Percentiles rank a stretch among this genome's conserved stretches.
Evolutionary conservation across 2,888 invertebrate genomes (phyloP).

Genomic region (Rotaria sp.): DNA sequence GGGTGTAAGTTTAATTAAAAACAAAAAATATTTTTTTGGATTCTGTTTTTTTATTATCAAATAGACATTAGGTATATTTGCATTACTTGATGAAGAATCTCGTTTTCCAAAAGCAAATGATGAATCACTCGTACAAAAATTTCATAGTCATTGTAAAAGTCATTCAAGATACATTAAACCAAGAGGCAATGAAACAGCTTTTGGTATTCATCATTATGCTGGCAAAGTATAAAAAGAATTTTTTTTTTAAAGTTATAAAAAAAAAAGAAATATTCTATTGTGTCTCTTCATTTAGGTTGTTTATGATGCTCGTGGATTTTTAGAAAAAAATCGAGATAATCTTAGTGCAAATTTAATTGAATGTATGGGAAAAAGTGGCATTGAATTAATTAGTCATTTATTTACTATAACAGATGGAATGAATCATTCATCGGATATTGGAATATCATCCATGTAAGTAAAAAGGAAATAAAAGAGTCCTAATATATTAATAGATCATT

Average conservation of each 20-base stretch:
- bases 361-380: slow-evolving; percentile 46
- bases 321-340: slow-evolving; percentile 40
- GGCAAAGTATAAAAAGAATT: slow-evolving; percentile 36
- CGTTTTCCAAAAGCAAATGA: slow-evolving; percentile 50
- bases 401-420: slow-evolving; percentile 28
- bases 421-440: background rate
- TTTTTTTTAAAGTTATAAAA: too few relatives aligned
- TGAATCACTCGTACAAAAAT: slow-evolving; percentile 48
- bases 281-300: slow-evolving; percentile 15
- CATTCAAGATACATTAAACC: slow-evolving; percentile 36
- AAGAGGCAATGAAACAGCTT: slow-evolving; percentile 26
- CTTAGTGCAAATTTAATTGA: slow-evolving; percentile 46
- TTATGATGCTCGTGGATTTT: slow-evolving; percentile 40
- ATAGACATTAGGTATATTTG: slow-evolving; percentile 49
- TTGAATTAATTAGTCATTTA: slow-evolving; percentile 32
- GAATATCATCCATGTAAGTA: background rate
- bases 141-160: slow-evolving; percentile 46
- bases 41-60: slow-evolving; percentile 32
- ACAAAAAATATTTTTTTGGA: too few relatives aligned
- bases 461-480: too few relatives aligned
- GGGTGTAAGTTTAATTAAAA: slow-evolving; percentile 27
- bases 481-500: too few relatives aligned
- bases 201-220: slow-evolving; percentile 40
- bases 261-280: too few relatives aligned
- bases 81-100: slow-evolving; percentile 51